phyloP scores from a whole-genome alignment of 2,113 vertebrate genomes.

The Dolichotis patagonum region DNA sequence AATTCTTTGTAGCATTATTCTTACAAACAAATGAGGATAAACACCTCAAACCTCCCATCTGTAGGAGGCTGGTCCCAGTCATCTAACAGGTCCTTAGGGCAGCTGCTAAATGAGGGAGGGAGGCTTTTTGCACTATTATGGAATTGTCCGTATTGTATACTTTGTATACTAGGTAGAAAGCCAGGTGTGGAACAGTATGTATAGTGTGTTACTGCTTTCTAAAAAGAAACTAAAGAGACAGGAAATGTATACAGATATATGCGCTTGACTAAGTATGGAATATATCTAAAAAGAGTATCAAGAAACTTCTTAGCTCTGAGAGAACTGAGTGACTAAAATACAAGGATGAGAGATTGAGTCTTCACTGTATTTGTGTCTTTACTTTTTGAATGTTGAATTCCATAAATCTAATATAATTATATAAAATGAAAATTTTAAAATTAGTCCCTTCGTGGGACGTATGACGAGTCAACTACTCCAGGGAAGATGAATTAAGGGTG shows the following conservation, averaged over 20 bases:
- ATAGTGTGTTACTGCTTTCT: background rate
- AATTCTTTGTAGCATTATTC: background rate
- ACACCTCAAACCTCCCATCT: background rate
- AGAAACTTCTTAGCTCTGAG: background rate
- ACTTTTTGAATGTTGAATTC: constrained; percentile 35
- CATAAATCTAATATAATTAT: background rate
- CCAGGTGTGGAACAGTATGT: background rate
- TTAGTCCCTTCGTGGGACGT: background rate
- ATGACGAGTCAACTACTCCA: background rate
- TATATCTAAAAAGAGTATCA: background rate
- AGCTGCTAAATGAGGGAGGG: background rate
- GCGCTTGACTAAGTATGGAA: background rate
- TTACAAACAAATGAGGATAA: background rate
- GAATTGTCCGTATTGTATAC: background rate
- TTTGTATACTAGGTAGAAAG: constrained; percentile 11
- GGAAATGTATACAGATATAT: background rate
- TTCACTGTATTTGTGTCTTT: background rate
- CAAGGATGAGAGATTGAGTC: background rate
- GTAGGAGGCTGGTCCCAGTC: background rate
- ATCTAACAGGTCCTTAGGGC: background rate
- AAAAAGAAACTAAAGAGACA: background rate
- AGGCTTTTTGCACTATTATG: background rate
- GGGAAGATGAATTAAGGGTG: background rate
- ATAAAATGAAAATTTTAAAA: constrained; percentile 7
- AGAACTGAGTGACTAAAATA: background rate